Percentiles rank a stretch among this genome's conserved stretches.
Evolutionary conservation across 2,113 vertebrate species (phyloP).

Genomic region (Puma concolor): DNA sequence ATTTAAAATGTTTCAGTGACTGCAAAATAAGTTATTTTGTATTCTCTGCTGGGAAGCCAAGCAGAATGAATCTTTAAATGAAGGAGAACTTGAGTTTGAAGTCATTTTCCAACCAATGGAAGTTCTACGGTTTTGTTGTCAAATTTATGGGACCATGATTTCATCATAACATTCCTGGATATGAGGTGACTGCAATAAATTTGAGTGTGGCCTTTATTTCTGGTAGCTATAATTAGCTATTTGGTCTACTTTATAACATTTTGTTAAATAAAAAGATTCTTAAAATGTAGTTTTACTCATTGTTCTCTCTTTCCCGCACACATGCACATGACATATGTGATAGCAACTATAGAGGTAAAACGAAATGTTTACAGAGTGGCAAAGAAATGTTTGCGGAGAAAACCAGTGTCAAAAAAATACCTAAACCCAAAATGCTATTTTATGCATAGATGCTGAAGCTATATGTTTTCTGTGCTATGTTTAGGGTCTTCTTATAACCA

Average conservation of each 20-base stretch:
- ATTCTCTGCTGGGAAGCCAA: conserved; percentile 32
- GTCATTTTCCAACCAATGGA: conserved; percentile 32
- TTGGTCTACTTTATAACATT: neutral
- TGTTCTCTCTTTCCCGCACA: neutral
- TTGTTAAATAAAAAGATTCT: conserved; percentile 41
- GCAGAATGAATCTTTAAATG: neutral
- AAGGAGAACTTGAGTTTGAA: conserved; percentile 38
- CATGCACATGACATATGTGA: neutral
- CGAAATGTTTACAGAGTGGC: conserved; percentile 26
- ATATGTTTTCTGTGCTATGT: conserved; percentile 57
- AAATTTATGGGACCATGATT: conserved; percentile 25
- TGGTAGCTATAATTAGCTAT: conserved; percentile 32
- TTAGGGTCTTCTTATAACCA: conserved; percentile 60
- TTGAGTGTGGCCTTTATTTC: conserved; percentile 47
- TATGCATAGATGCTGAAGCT: conserved; percentile 26
- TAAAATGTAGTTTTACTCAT: conserved; percentile 16
- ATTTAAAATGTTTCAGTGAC: neutral
- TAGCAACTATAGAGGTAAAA: neutral
- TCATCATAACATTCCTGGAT: neutral
- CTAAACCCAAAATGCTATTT: neutral
- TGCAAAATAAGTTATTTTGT: conserved; percentile 31
- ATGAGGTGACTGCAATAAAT: neutral
- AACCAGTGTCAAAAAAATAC: neutral
- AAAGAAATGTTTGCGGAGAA: neutral
- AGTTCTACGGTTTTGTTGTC: neutral